phyloP scores from a whole-genome alignment of 2,113 vertebrate genomes.

The Xiphorhynchus elegans region DNA sequence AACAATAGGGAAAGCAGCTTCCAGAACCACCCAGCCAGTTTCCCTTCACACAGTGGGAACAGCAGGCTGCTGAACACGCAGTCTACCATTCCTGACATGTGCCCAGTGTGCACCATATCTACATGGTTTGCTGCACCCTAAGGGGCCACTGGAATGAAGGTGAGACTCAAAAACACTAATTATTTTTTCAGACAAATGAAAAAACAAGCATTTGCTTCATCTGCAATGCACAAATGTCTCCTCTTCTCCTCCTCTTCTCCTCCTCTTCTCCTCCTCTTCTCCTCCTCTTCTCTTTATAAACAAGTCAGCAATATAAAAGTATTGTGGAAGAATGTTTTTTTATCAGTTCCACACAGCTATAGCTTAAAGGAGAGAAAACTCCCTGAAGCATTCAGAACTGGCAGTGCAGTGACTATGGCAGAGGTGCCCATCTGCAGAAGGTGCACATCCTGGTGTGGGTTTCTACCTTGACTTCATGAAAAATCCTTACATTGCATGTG shows the following conservation, averaged over 20 bases:
- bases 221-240: background rate
- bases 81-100: background rate
- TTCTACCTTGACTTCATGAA: background rate
- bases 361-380: background rate
- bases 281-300: background rate
- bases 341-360: conserved; percentile 11
- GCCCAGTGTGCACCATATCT: background rate
- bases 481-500: background rate
- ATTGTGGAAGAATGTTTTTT: background rate
- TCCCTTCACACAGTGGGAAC: background rate
- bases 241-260: too few species aligned
- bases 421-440: background rate
- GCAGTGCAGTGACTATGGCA: fast-evolving
- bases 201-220: background rate
- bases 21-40: background rate
- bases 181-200: background rate
- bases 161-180: background rate
- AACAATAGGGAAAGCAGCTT: background rate
- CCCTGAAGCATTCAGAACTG: background rate
- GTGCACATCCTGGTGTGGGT: background rate
- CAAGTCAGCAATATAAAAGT: background rate
- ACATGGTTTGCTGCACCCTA: background rate
- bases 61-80: background rate
- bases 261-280: too few species aligned
- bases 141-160: background rate